Conservation (phyloP, 2,888 invertebrate species). For the Holacanthella duospinosa region DNA sequence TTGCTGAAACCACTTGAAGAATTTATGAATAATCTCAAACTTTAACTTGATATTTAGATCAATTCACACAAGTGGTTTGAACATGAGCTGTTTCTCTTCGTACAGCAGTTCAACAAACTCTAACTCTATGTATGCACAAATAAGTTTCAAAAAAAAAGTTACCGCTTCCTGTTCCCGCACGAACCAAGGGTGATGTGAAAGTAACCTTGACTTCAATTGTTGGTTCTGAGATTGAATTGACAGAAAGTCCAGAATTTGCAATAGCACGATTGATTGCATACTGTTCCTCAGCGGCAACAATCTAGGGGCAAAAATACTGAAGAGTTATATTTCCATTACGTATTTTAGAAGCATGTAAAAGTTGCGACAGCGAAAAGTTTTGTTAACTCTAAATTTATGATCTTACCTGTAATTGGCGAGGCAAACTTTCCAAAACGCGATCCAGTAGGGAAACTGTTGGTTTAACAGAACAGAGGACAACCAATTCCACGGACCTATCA, state of each 20-base stretch:
- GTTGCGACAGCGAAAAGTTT: no score
- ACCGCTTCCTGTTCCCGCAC: slow-evolving; percentile 53
- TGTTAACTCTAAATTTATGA: no score
- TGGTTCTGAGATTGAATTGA: slow-evolving; percentile 60
- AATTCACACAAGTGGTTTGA: no score
- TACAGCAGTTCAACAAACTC: no score
- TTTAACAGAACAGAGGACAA: slow-evolving; percentile 87
- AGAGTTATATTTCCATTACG: no score
- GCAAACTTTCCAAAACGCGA: slow-evolving; percentile 73
- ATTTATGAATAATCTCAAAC: no score
- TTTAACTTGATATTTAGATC: no score
- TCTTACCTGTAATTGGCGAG: slow-evolving; percentile 58
- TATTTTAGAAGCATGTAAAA: no score
- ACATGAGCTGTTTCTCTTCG: no score
- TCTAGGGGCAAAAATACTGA: slow-evolving; percentile 37
- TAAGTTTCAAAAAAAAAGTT: slow-evolving; percentile 27
- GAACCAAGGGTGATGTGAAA: slow-evolving; percentile 83
- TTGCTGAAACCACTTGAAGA: background rate
- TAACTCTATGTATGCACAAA: no score
- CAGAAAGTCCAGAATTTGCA: slow-evolving; percentile 73
- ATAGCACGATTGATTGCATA: slow-evolving; percentile 75
- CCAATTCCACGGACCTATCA: slow-evolving; percentile 79
- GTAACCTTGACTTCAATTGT: slow-evolving; percentile 68
- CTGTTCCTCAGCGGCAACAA: slow-evolving; percentile 58
- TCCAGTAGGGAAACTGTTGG: slow-evolving; percentile 77